phyloP scores from a whole-genome alignment of 2,113 vertebrate genomes.

The Dendropsophus ebraccatus region DNA sequence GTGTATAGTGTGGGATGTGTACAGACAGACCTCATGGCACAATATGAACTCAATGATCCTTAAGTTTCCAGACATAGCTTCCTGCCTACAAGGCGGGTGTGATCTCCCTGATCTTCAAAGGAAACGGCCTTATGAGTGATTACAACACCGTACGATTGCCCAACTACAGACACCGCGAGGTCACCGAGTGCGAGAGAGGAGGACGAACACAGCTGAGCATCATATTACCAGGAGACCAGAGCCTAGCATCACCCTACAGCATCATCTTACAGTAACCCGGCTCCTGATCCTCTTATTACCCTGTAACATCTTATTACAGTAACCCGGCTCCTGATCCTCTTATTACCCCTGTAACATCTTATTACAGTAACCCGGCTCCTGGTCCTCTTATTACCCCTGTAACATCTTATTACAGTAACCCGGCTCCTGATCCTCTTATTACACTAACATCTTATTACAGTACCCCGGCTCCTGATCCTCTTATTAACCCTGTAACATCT shows the following conservation, averaged over 20 bases:
- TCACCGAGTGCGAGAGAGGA: conserved; percentile 31
- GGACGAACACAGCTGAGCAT: no score
- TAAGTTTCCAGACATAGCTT: conserved; percentile 22
- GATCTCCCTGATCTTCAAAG: not conserved
- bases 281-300: not conserved
- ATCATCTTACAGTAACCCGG: conserved; percentile 15
- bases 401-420: not conserved
- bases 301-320: not conserved
- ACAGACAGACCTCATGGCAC: not conserved
- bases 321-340: not conserved
- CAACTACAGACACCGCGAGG: conserved; percentile 21
- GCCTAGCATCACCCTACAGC: no score
- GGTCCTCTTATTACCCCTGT: conserved; percentile 6
- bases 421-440: not conserved
- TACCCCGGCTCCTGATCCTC: not conserved
- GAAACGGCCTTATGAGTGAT: conserved; percentile 7
- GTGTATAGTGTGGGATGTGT: not conserved
- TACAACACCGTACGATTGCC: conserved; percentile 45
- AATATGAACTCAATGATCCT: conserved; percentile 36
- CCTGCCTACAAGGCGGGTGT: conserved; percentile 24
- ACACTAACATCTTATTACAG: not conserved
- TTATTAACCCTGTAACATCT: not conserved
- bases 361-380: conserved; percentile 7
- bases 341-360: conserved; percentile 1
- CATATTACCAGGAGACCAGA: no score